Base-by-base conservation (phyloP, 2,888 invertebrate species). In the Drosophila limbata region DNA sequence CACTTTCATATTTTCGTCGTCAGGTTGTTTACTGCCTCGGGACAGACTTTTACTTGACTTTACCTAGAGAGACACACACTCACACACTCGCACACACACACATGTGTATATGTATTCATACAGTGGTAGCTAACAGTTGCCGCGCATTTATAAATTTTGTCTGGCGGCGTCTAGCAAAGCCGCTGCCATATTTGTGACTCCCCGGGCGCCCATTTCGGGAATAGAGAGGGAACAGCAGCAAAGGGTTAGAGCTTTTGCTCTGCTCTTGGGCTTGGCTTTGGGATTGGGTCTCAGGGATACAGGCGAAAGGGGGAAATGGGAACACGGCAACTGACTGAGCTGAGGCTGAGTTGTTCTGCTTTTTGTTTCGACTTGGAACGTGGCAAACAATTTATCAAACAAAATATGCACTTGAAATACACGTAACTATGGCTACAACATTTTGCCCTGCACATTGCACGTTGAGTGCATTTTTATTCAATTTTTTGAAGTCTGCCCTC, bases 371-470 rank as follows among this genome's bases (percentile, higher is more conserved):
- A 73, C 79, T 70, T 66, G 63, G 61, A 75, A 65, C 71, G 79
- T 77, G 85, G 75, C 79, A 84, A 83, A 85, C 84, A 84, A 84
- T 84, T 84, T 84, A 84, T 84, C 84, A 84, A 82, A 81, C 81
- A 80, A 84, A 86, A 84, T 84, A 84, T 84, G 84, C 84, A 84
- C 84, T 84, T 86, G 81, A 84, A 86, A 84, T 81, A 84, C 72
- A 82, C 73, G 81, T 80, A 84, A 69, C 70, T 65, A 55, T 39
- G 45, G 67, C 52, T 50, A 73, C 65, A 73, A 73, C 73, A 55
- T 42, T 45, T 57, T 53, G 39, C 25, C 47, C 64, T 52, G 61
- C 66, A 48, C 64, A 56, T 59, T 52, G 81, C 72, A 73, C 64
- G 68, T 71, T 77, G 77, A 85, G 81, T 84, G 85, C 80, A 85